phyloP scores from a whole-genome alignment of 2,888 invertebrate species.

The Perdita meconis region DNA sequence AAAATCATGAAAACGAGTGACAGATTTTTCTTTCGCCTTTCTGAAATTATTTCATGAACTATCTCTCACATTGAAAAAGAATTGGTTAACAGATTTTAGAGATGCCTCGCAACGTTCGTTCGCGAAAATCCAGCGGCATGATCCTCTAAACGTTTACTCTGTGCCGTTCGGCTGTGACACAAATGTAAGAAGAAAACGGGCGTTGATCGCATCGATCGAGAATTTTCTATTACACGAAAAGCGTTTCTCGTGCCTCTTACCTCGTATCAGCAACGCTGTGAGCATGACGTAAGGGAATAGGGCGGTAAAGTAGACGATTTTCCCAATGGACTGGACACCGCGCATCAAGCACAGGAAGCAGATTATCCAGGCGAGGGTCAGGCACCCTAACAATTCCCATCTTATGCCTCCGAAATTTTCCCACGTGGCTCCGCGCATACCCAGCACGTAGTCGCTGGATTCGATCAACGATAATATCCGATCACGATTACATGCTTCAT shows the following conservation, averaged over 20 bases:
- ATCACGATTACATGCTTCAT: slow-evolving; percentile 64
- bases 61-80: too few species aligned
- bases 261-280: slow-evolving; percentile 86
- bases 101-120: too few species aligned
- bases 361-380: slow-evolving; percentile 92
- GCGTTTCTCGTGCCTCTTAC: slow-evolving; percentile 64
- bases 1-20: too few species aligned
- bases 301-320: slow-evolving; percentile 91
- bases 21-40: too few species aligned
- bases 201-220: slow-evolving; percentile 9
- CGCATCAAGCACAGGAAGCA: slow-evolving; percentile 94
- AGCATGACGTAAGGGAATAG: slow-evolving; percentile 90
- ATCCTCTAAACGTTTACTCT: too few species aligned
- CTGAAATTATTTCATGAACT: too few species aligned
- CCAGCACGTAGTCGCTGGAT: slow-evolving; percentile 90
- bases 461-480: slow-evolving; percentile 63
- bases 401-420: slow-evolving; percentile 91
- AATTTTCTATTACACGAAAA: slow-evolving; percentile 41
- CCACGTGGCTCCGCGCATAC: slow-evolving; percentile 89
- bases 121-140: too few species aligned
- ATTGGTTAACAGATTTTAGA: too few species aligned
- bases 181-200: not conserved
- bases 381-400: slow-evolving; percentile 92
- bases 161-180: not conserved
- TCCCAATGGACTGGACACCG: slow-evolving; percentile 95